A percentile compares a stretch with the other conserved stretches of the same genome.
These are phyloP conservation scores for Polyommatus iphigenia DNA, from an alignment of 2,888 invertebrate species.

Conservation along the genomic window DNA sequence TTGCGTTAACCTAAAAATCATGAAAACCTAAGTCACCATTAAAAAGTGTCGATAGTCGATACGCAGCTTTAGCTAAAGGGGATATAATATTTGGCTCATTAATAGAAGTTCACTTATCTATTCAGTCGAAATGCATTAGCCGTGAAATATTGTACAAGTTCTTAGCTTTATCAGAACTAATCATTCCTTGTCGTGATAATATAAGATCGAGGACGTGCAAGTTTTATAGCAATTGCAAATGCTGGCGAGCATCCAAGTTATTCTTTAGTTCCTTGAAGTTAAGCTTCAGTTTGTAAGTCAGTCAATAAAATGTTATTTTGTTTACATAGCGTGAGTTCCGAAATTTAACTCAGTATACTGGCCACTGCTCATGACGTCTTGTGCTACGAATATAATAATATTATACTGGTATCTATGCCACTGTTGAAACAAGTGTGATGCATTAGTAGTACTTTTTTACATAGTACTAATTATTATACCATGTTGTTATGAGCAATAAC, in stretches of 20 bases:
- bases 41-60: too few species aligned
- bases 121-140: slow-evolving; percentile 5
- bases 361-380: too few species aligned
- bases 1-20: neutral
- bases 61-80: too few species aligned
- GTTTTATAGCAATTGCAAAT: slow-evolving; percentile 24
- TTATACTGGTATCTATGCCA: too few species aligned
- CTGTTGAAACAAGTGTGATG: too few species aligned
- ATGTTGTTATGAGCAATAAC: too few species aligned
- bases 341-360: too few species aligned
- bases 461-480: too few species aligned
- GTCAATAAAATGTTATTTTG: slow-evolving; percentile 3
- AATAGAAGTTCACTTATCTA: slow-evolving; percentile 21
- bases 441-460: too few species aligned
- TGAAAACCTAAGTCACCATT: neutral
- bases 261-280: neutral
- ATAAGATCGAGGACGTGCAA: slow-evolving; percentile 12
- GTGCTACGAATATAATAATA: too few species aligned
- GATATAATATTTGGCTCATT: neutral
- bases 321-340: neutral
- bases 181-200: slow-evolving; percentile 24
- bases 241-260: slow-evolving; percentile 22
- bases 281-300: neutral
- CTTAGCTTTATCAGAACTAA: slow-evolving; percentile 19
- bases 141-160: neutral